A percentile compares a stretch with the other conserved stretches of the same genome.
These are phyloP conservation scores for Zootoca vivipara DNA, from an alignment of 2,113 vertebrate genomes.

Conservation along the genomic window DNA sequence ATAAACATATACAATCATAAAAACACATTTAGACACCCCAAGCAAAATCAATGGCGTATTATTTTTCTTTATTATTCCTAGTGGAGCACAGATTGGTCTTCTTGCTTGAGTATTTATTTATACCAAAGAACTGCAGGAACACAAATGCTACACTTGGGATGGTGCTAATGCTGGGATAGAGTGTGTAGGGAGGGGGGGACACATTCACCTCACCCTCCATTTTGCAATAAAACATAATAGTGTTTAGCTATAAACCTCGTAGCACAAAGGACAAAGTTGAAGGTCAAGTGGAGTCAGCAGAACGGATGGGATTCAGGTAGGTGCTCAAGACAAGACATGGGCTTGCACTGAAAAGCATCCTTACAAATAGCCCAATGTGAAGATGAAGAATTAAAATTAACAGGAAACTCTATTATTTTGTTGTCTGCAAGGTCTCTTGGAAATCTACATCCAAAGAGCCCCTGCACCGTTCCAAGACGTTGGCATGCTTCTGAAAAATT, in stretches of 20 bases:
- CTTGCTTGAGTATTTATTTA: constrained; percentile 81
- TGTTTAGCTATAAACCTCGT: constrained; percentile 65
- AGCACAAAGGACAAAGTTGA: constrained; percentile 75
- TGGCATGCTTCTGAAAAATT: constrained; percentile 74
- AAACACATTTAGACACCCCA: constrained; percentile 78
- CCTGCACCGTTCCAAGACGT: constrained; percentile 56
- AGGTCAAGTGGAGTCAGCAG: constrained; percentile 71
- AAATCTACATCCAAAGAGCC: constrained; percentile 42
- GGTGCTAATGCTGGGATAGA: constrained; percentile 63
- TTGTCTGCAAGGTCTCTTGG: constrained; percentile 57
- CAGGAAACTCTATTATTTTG: constrained; percentile 36
- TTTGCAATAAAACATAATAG: constrained; percentile 69
- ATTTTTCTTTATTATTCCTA: constrained; percentile 84
- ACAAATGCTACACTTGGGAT: constrained; percentile 81
- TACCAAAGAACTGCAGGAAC: constrained; percentile 75
- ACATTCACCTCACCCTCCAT: constrained; percentile 70
- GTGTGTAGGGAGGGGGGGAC: constrained; percentile 45
- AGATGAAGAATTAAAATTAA: neutral
- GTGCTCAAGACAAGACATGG: constrained; percentile 44
- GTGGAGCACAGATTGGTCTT: constrained; percentile 74
- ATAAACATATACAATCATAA: constrained; percentile 81
- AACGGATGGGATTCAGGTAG: constrained; percentile 25
- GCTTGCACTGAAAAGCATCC: constrained; percentile 51
- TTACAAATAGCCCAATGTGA: constrained; percentile 38
- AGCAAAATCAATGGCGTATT: constrained; percentile 81